Conservation (phyloP, 2,888 invertebrate species). For the Loripinus fragilis region DNA sequence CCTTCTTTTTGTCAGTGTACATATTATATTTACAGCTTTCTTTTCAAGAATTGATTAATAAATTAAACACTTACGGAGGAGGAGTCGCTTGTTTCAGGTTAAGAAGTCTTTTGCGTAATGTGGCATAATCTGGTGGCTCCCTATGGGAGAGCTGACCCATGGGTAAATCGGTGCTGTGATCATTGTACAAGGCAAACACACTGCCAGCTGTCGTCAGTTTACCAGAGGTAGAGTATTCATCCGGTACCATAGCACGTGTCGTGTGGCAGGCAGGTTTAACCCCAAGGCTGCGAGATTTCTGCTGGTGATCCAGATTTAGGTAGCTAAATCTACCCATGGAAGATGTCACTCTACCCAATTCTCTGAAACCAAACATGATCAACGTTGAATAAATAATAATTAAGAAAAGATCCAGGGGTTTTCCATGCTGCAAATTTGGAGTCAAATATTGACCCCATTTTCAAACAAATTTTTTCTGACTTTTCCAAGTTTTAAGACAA, state of each 20-base stretch:
- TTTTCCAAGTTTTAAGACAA: too few relatives aligned
- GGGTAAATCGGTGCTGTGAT: conserved; percentile 48
- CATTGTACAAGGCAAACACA: conserved; percentile 70
- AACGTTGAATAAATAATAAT: too few relatives aligned
- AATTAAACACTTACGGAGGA: conserved; percentile 31
- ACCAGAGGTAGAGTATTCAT: conserved; percentile 53
- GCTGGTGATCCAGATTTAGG: conserved; percentile 45
- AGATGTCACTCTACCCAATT: conserved; percentile 44
- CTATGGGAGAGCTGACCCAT: conserved; percentile 40
- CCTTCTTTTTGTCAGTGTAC: too few relatives aligned
- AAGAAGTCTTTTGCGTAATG: conserved; percentile 25
- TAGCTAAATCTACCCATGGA: conserved; percentile 63
- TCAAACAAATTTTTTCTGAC: too few relatives aligned
- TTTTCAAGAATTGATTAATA: too few relatives aligned
- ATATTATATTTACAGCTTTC: too few relatives aligned
- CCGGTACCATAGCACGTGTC: conserved; percentile 45
- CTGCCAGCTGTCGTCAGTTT: conserved; percentile 69
- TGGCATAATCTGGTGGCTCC: conserved; percentile 27
- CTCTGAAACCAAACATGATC: conserved; percentile 32
- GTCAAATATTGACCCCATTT: too few relatives aligned
- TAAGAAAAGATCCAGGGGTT: too few relatives aligned
- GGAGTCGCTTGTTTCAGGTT: conserved; percentile 12
- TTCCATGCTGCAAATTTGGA: too few relatives aligned
- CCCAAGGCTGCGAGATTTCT: conserved; percentile 43
- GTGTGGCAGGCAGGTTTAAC: conserved; percentile 70